Base-by-base conservation (phyloP, 2,888 invertebrate species). In the Cheilosia impressa region DNA sequence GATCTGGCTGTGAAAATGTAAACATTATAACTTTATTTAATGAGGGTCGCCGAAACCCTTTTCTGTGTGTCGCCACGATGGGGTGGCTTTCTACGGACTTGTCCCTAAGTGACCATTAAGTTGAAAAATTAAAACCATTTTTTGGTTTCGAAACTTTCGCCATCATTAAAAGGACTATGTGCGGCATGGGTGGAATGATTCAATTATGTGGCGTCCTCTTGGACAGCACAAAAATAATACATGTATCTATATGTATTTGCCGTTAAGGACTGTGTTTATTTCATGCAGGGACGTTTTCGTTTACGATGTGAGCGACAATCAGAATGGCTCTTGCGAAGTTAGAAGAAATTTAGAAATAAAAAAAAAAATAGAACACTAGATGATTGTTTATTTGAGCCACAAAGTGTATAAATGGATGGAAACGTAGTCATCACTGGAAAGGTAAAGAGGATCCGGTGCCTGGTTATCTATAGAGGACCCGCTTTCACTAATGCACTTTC, bases 51-150 rank as follows among this genome's bases (percentile, higher is more conserved):
- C 50, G 47, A 47, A 71, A 60, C 71, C 76, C 62, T 84, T 80
- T 75, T 69, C 50, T 68, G 31, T 41, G 34, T 15, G 7, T 4
- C 10, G 9, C 15, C 41, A 22, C 13, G 31, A 19, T 53, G 19
- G 24, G n/a, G 24, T 34, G 57, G 31, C 4, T 38, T 57, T 62
- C 83, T 68, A 63, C 22, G 55, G 24, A 52, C 34, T 60, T 13
- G 38, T 55, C 85, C 76, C 85, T 72, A 85, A 85, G 85, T 85
- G 85, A 85, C 85, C 85, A 85, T 85, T 85, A 85, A 85, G 80
- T 85, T 85, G 81, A 80, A 85, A 85, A 85, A 85, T 85, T 85
- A 85, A 85, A 81, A 85, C 85, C 81, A 85, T 85, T 85, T 85
- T 85, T 85, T 81, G 85, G 85, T 85, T 81, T 76, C 52, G 71